A percentile compares a stretch with the other conserved stretches of the same genome.
Evolutionary conservation across 2,113 vertebrate genomes (phyloP).

Genomic region (Ameiurus melas): DNA sequence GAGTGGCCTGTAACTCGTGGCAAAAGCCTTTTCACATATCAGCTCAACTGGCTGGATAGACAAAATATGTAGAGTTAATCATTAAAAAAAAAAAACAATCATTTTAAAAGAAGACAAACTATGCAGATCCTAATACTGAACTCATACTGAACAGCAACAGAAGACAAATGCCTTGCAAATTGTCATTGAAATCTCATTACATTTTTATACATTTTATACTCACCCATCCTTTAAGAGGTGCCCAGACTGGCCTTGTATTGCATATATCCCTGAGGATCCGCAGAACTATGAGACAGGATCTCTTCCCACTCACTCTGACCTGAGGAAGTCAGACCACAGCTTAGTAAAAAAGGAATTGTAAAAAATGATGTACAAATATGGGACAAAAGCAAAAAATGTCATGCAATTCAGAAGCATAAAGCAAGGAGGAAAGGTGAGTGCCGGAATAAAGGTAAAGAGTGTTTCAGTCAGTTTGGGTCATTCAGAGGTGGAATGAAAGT

Average conservation of each 20-base stretch:
- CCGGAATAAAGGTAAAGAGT: constrained; percentile 10
- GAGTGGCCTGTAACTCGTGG: constrained; percentile 89
- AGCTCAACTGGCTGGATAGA: constrained; percentile 85
- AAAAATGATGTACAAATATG: not conserved
- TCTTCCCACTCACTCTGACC: constrained; percentile 91
- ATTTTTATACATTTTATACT: not conserved
- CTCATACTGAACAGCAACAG: not conserved
- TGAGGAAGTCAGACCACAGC: constrained; percentile 65
- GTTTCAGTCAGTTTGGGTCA: constrained; percentile 31
- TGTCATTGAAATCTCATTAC: not conserved
- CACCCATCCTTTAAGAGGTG: constrained; percentile 92
- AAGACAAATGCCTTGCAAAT: not conserved
- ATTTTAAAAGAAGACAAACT: not conserved
- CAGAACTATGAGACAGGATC: constrained; percentile 90
- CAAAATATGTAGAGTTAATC: not conserved
- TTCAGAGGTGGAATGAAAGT: constrained; percentile 34
- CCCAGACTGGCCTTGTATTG: constrained; percentile 87
- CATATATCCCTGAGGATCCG: constrained; percentile 92
- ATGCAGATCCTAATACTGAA: not conserved
- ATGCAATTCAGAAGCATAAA: constrained; percentile 32
- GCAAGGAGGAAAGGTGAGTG: constrained; percentile 29
- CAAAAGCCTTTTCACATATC: constrained; percentile 94
- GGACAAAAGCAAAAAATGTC: not conserved
- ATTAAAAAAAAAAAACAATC: not conserved
- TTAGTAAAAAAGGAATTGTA: not conserved